Evolutionary conservation across 2,113 vertebrate genomes (phyloP).

Genomic region (Carlito syrichta): DNA sequence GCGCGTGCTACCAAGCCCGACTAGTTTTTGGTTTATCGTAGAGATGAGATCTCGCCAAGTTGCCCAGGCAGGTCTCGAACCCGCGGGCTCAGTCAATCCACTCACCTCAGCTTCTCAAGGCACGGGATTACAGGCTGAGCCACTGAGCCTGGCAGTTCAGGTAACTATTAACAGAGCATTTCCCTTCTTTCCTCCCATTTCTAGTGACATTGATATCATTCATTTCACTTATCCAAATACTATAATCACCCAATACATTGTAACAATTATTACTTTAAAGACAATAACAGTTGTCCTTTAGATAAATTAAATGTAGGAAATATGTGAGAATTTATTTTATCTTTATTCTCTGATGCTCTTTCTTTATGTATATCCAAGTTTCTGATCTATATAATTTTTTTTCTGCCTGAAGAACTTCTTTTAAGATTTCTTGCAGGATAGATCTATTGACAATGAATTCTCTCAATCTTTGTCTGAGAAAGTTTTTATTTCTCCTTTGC

Average conservation of each 20-base stretch:
- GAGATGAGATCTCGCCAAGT: too few relatives aligned
- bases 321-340: neutral
- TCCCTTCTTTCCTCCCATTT: neutral
- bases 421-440: neutral
- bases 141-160: too few relatives aligned
- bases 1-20: too few relatives aligned
- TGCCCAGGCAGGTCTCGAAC: too few relatives aligned
- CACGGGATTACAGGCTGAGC: too few relatives aligned
- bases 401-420: neutral
- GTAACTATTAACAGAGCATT: too few relatives aligned
- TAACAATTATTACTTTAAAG: neutral
- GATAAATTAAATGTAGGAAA: too few relatives aligned
- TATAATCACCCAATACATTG: neutral
- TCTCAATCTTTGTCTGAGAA: neutral
- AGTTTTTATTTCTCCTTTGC: neutral
- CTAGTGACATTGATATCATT: neutral
- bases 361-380: neutral
- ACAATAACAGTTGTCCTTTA: neutral
- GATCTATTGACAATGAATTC: neutral
- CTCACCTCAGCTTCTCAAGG: too few relatives aligned
- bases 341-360: neutral
- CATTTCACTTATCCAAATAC: neutral
- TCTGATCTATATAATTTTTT: neutral
- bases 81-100: too few relatives aligned
- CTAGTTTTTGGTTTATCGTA: too few relatives aligned